phyloP scores from a whole-genome alignment of 2,113 vertebrate species.

The Notarius quadriscutis region DNA sequence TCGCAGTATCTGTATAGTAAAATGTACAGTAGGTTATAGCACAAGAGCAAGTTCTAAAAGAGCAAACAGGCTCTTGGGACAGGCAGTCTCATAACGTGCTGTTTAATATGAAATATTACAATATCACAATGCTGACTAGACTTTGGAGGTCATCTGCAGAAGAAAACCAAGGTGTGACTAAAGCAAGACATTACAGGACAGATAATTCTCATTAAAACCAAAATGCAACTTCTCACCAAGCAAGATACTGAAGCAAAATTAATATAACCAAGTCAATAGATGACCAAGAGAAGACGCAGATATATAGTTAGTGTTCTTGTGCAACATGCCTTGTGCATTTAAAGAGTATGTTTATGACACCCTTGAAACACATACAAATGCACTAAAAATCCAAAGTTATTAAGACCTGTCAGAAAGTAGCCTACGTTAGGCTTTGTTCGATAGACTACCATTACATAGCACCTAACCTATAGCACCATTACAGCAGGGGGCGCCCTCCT shows the following conservation, averaged over 20 bases:
- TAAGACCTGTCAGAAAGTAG: neutral
- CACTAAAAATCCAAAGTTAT: neutral
- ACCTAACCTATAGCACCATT: constrained; percentile 37
- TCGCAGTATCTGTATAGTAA: constrained; percentile 18
- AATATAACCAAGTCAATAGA: neutral
- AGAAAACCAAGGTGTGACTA: neutral
- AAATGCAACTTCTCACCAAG: constrained; percentile 34
- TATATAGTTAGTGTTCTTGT: constrained; percentile 63
- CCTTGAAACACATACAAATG: neutral
- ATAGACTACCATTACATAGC: neutral
- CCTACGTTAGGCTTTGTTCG: neutral
- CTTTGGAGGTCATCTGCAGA: constrained; percentile 5
- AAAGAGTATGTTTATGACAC: neutral
- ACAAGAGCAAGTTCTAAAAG: neutral
- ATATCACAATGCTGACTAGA: neutral
- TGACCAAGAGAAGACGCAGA: neutral
- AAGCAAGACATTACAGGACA: constrained; percentile 7
- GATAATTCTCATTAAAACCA: neutral
- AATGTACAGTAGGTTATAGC: neutral
- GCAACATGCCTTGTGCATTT: constrained; percentile 51
- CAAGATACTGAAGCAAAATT: constrained; percentile 24
- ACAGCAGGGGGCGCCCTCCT: constrained; percentile 47
- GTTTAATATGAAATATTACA: neutral
- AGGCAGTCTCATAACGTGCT: neutral
- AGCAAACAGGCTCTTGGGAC: neutral